Base-by-base conservation (phyloP, 2,113 vertebrate species). In the Seriola dumerili region DNA sequence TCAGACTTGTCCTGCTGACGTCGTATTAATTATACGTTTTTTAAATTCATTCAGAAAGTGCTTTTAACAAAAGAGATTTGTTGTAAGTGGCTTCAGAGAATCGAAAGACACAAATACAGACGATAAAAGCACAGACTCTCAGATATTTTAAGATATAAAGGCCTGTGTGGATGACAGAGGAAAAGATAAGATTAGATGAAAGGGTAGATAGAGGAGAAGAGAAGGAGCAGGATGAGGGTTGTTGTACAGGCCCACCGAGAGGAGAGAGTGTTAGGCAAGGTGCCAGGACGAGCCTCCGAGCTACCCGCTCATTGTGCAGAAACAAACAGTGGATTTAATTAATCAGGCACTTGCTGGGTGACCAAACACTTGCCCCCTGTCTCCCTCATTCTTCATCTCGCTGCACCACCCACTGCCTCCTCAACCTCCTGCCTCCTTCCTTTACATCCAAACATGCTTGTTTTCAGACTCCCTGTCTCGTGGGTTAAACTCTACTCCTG, bases 251-350 rank as follows among this genome's bases (percentile, higher is more conserved):
- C 42, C 44, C 12, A 57, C 54, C 46, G 61, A 82, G 61, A 82
- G 61, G 58, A 62, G 48, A 44, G 63, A 62, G 75, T 36, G 69
- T 67, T 46, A 42, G 81, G 80, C 70, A 29, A 70, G n/a, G 59
- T 78, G 83, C 83, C 91, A 84, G 81, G 78, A 25, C 46, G 13
- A 80, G 76, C 76, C 76, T 81, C 71, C 12, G 38, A 88, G 84
- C 67, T 59, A 76, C 81, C 76, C 44, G 42, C 76, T 70, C 80
- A 64, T 63, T 85, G 71, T 77, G 76, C 70, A 80, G 77, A 80
- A 77, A 78, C 85, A 89, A 89, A 90, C 88, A 84, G 71, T 76
- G 80, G 85, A 80, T 91, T 89, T 90, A 93, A 93, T 94, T 87
- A 93, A 92, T 90, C 76, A 83, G 79, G 46, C 85, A 40, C 86